These are phyloP conservation scores for Cheilosia pagana DNA, from an alignment of 2,888 invertebrate species.

Conservation along the genomic window DNA sequence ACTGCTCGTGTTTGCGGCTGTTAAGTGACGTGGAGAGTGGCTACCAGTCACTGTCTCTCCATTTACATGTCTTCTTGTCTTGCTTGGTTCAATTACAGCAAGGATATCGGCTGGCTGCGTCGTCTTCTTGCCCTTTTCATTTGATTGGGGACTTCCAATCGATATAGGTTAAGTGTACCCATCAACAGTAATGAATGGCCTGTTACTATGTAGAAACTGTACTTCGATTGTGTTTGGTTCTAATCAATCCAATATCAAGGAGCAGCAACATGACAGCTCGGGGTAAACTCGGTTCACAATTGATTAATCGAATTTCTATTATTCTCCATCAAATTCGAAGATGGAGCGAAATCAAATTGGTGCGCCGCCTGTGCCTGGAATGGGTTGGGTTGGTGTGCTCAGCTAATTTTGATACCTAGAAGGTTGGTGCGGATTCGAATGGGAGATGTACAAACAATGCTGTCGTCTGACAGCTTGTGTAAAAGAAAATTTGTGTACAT, in stretches of 20 bases:
- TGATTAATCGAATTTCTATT: slow-evolving; percentile 75
- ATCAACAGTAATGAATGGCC: slow-evolving; percentile 70
- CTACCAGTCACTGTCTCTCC: slow-evolving; percentile 32
- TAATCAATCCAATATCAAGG: slow-evolving; percentile 71
- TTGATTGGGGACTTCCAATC: slow-evolving; percentile 55
- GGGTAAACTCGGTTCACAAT: slow-evolving; percentile 67
- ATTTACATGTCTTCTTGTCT: slow-evolving; percentile 70
- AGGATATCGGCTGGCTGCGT: slow-evolving; percentile 37
- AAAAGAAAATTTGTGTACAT: neutral
- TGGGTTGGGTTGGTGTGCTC: slow-evolving; percentile 27
- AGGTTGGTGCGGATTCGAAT: neutral
- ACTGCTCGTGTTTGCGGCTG: slow-evolving; percentile 42
- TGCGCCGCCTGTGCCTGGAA: neutral
- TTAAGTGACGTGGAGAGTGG: slow-evolving; percentile 47
- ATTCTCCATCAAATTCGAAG: slow-evolving; percentile 52
- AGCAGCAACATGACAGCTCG: slow-evolving; percentile 68
- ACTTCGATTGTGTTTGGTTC: slow-evolving; percentile 53
- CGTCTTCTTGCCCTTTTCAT: slow-evolving; percentile 28
- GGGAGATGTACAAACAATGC: neutral
- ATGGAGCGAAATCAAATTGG: slow-evolving; percentile 39
- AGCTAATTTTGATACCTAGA: slow-evolving; percentile 38
- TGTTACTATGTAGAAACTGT: slow-evolving; percentile 67
- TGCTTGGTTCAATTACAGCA: slow-evolving; percentile 66
- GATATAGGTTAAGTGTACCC: slow-evolving; percentile 69
- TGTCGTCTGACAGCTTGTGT: slow-evolving; percentile 1